These are phyloP conservation scores for Gila robusta DNA, from an alignment of 2,797 vertebrate species.

Conservation along the genomic window DNA sequence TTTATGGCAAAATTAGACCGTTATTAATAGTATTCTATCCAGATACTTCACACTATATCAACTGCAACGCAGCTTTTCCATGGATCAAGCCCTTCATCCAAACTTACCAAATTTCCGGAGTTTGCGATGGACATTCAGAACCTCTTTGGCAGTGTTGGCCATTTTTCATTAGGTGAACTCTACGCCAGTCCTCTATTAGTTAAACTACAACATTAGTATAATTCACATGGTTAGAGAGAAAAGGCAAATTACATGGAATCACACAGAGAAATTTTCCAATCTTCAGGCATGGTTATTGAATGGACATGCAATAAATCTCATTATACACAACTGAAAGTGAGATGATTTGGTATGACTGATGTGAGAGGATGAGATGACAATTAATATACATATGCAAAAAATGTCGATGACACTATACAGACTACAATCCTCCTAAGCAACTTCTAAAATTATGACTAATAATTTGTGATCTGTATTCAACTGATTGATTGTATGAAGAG, in stretches of 20 bases:
- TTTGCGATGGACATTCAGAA: conserved; percentile 74
- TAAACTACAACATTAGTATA: conserved; percentile 93
- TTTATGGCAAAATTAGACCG: background rate
- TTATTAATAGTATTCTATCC: background rate
- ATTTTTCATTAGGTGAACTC: conserved; percentile 90
- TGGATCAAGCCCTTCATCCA: conserved; percentile 4
- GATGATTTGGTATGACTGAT: background rate
- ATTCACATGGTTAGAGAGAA: conserved; percentile 88
- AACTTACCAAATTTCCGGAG: conserved; percentile 91
- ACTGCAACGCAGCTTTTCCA: background rate
- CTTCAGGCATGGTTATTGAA: conserved; percentile 60
- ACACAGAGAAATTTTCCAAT: conserved; percentile 62
- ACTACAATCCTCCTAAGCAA: background rate
- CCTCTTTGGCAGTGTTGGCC: conserved; percentile 82
- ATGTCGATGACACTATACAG: background rate
- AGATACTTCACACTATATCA: background rate
- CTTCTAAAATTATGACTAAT: background rate
- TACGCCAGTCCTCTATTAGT: conserved; percentile 86
- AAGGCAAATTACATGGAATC: conserved; percentile 82
- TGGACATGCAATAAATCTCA: conserved; percentile 64
- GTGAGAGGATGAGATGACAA: conserved; percentile 12
- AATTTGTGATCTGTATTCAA: background rate
- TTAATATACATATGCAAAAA: background rate
- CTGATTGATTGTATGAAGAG: background rate
- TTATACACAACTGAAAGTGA: conserved; percentile 23